Evolutionary conservation across 2,113 vertebrate species (phyloP), one percentile per base, ranked within the genome.

Genomic region (Plecotus auritus): DNA sequence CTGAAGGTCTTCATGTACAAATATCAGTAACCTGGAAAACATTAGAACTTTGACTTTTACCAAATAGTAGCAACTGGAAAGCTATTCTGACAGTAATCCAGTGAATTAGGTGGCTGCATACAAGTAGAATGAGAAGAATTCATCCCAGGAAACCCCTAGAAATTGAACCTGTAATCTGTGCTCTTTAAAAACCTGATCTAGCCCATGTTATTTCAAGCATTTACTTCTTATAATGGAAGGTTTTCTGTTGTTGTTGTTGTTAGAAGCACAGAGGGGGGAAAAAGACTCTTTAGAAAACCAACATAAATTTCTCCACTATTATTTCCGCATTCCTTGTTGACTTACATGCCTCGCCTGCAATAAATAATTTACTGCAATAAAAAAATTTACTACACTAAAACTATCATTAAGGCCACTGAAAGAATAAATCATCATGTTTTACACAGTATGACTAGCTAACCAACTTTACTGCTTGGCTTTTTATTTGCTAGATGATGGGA

Each of bases 291-390:
- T 93, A 97, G 87, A 59, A 97, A 96, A 94, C 94, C 91, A 97
- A 94, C 82, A 96, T 94, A 97, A 97, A 97, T 96, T 97, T 69
- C 86, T 96, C n/a, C 67, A 74, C 96, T 97, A 97, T 95, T 98
- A 35, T 90, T 67, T 98, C 97, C 70, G 1, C 91, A 90, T 97
- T 98, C 95, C 93, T 92, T 91, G 96, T 97, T 93, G 95, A 87
- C 93, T 98, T 96, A 95, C 85, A 98, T 97, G 93, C 92, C 91
- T 97, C 97, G 93, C 92, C 77, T 92, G 66, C 49, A 97, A 98
- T 98, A 98, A 98, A 98, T 98, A 97, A 98, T 98, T 97, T 97
- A 98, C 95, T 97, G 54, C 95, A 97, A 97, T 98, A 98, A 98
- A 98, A 98, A 98, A 97, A 98, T 98, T 97, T 97, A 98, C 96